Conservation (phyloP, 2,113 vertebrate genomes). For the Chamaetylas fuelleborni region DNA sequence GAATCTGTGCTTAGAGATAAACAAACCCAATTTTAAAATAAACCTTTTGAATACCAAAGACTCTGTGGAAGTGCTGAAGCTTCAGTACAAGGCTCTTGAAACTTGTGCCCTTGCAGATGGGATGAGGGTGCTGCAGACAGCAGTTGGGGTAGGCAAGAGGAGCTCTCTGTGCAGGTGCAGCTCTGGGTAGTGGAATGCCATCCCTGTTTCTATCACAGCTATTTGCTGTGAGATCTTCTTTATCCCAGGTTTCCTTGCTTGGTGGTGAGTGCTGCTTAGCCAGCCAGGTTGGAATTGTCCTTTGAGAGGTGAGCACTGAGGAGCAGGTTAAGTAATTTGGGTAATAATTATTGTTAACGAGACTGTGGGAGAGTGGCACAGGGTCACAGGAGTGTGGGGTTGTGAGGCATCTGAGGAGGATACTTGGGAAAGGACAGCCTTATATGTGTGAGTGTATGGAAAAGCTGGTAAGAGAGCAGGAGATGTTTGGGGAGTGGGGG, state of each 20-base stretch:
- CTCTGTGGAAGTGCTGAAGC: not conserved
- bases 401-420: not conserved
- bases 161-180: not conserved
- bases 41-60: not conserved
- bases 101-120: not conserved
- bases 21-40: not conserved
- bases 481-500: not conserved
- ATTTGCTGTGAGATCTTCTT: not conserved
- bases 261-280: not conserved
- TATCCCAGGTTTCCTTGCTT: not conserved
- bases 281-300: not conserved
- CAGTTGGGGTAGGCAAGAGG: not conserved
- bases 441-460: not conserved
- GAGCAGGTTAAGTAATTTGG: not conserved
- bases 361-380: not conserved
- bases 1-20: constrained; percentile 16
- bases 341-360: not conserved
- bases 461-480: not conserved
- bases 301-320: not conserved
- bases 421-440: not conserved
- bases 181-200: not conserved
- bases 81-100: not conserved
- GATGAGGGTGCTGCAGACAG: not conserved
- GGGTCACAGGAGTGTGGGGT: not conserved
- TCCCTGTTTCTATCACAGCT: fast-evolving